phyloP scores from a whole-genome alignment of 1,140 invertebrate species.

The Hetaerina americana region DNA sequence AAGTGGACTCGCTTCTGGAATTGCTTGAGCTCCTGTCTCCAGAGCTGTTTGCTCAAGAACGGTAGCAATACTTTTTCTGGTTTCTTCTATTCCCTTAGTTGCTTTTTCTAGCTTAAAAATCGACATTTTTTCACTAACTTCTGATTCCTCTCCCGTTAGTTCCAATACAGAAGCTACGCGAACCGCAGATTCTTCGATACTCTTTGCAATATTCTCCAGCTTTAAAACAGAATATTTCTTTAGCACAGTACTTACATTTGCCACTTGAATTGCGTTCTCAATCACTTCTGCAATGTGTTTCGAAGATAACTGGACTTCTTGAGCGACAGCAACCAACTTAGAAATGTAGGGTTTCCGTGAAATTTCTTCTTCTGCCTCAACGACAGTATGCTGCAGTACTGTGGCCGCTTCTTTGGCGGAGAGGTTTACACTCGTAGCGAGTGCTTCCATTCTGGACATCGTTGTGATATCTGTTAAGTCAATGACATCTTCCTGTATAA shows the following conservation, averaged over 20 bases:
- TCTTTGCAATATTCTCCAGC: not conserved
- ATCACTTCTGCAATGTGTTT: not conserved
- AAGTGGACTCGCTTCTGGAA: not conserved
- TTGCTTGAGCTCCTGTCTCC: not conserved
- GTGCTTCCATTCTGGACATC: not conserved
- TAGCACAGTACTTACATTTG: not conserved
- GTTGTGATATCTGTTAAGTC: not conserved
- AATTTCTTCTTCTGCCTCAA: not conserved
- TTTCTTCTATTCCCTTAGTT: not conserved
- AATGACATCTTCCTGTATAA: not conserved
- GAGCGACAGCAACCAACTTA: not conserved
- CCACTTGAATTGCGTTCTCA: not conserved
- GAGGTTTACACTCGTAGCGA: not conserved
- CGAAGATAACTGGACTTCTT: not conserved
- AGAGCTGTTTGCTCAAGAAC: not conserved
- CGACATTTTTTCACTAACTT: not conserved
- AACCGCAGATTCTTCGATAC: not conserved
- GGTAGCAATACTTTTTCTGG: slow-evolving; percentile 7
- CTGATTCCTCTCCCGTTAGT: not conserved
- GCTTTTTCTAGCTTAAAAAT: not conserved
- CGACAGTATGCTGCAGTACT: not conserved
- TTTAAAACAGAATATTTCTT: not conserved
- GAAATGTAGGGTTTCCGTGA: not conserved
- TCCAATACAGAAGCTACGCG: not conserved
- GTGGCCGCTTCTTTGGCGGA: not conserved